Base-by-base conservation (phyloP, 2,113 vertebrate genomes). In the Eptesicus fuscus region DNA sequence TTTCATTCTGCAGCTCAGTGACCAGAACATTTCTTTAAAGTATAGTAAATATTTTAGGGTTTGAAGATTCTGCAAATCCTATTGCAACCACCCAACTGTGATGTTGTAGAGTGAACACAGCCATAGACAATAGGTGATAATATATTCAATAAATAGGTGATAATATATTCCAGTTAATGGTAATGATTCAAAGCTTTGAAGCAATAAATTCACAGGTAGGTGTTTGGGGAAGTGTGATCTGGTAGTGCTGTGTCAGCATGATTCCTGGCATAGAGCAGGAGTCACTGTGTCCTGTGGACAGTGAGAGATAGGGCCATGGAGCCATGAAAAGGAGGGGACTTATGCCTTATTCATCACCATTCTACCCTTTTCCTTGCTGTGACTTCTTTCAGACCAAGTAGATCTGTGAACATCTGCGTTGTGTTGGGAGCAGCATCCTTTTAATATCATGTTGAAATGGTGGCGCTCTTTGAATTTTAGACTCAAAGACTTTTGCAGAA, bases 391-490 rank as follows among this genome's bases (percentile, higher is more conserved):
- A 35, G 35, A 65, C 47, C 9, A 82, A 63, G 11, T 30, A 13
- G 4, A 20, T 67, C 23, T 93, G 17, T 70, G 37, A 80, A 7
- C 59, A 28, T 85, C 61, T 74, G 16, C 51, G 23, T 35, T 71
- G n/a, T 32, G 5, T 53, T 83, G 37, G 2, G 5, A 32, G 51
- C 7, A 25, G 23, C 35, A 16, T 90, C 35, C 1, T 79, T 85
- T 71, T 30, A 70, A 30, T 42, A 17, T 65, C 70, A 83, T 30
- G 28, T 56, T 76, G 67, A 56, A 30, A n/a, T 44, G 32, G 18
- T 42, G 47, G 30, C 23, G 2, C 11, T 93, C 65, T 94, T 80
- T 67, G 82, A 69, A 65, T 51, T 93, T 83, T 40, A 87, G 12
- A 23, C 2, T 92, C 23, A 49, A 8, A 30, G 10, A 47, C 8